Percentiles rank a stretch among this genome's conserved stretches.
phyloP scores from a whole-genome alignment of 2,113 vertebrate genomes.

The Perognathus longimembris region DNA sequence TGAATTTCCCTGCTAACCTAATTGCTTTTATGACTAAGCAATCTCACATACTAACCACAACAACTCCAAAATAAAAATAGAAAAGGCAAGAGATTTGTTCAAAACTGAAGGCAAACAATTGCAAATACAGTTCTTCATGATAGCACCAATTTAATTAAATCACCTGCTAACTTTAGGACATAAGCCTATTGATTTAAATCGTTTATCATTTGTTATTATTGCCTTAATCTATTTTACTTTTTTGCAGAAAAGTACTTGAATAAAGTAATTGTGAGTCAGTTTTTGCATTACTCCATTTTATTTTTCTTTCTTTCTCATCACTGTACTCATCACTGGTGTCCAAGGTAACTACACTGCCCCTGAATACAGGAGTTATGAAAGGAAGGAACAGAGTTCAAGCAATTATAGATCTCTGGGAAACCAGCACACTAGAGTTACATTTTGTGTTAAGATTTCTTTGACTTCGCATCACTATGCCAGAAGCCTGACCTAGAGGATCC shows the following conservation, averaged over 20 bases:
- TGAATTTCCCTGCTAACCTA: conserved; percentile 69
- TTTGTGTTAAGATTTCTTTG: conserved; percentile 69
- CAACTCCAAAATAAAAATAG: conserved; percentile 56
- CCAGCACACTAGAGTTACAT: conserved; percentile 65
- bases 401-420: conserved; percentile 63
- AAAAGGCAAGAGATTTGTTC: conserved; percentile 54
- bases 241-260: conserved; percentile 60
- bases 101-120: conserved; percentile 42
- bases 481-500: conserved; percentile 79
- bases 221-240: not conserved
- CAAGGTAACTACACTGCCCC: conserved; percentile 22
- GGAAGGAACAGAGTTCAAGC: conserved; percentile 52
- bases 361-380: conserved; percentile 62
- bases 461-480: conserved; percentile 79
- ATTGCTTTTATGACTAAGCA: conserved; percentile 73
- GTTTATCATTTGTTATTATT: not conserved
- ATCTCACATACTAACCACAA: conserved; percentile 10
- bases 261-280: conserved; percentile 27
- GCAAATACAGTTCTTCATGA: conserved; percentile 34
- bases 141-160: conserved; percentile 61
- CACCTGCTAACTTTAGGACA: conserved; percentile 59
- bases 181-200: conserved; percentile 44
- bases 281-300: not conserved
- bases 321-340: not conserved
- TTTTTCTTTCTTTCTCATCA: not conserved